Base-by-base conservation (phyloP, 2,113 vertebrate species). In the Tiliqua scincoides region DNA sequence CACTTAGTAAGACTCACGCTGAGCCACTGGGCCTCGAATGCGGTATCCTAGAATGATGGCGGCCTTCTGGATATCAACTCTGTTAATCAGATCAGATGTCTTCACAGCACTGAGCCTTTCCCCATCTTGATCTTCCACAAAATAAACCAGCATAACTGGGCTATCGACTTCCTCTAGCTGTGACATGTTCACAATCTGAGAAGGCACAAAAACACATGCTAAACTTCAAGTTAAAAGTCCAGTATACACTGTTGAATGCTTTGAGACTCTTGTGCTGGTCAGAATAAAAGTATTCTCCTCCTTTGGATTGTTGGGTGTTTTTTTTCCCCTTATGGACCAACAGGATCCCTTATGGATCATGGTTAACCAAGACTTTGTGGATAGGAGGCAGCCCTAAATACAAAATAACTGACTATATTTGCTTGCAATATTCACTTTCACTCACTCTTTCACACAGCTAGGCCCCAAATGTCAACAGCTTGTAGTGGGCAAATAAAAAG, bases 31-130 rank as follows among this genome's bases (percentile, higher is more conserved):
- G 1, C 98, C 98, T 86, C 98, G 98, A 25, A 99, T 97, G 37
- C 98, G 98, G 93, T 98, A 99, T 9, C 99, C 99, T n/a, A 99
- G 94, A 90, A 99, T 96, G 82, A 99, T 99, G 23, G 99, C 99
- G 0, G 99, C 99, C 81, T 97, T 97, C 94, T 99, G 99, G 89
- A 99, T 96, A 3, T 99, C 97, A 12, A 99, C 95, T 87, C 95
- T 96, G 94, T 99, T 99, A 79, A 99, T 97, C 23, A 98, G 93
- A 84, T 96, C 94, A 27, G 98, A 98, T 32, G 97, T 97, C 87
- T 96, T 95, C 84, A 93, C 87, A 1, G 98, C 99, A 43, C 97
- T 96, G 35, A 98, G 93, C 79, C 99, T 96, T 86, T 97, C 96
- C 83, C 98, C 98, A 0, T 95, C 96, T 43, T 97, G 97, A 90